phyloP scores from a whole-genome alignment of 1,140 invertebrate species.

The Macrobrachium rosenbergii region DNA sequence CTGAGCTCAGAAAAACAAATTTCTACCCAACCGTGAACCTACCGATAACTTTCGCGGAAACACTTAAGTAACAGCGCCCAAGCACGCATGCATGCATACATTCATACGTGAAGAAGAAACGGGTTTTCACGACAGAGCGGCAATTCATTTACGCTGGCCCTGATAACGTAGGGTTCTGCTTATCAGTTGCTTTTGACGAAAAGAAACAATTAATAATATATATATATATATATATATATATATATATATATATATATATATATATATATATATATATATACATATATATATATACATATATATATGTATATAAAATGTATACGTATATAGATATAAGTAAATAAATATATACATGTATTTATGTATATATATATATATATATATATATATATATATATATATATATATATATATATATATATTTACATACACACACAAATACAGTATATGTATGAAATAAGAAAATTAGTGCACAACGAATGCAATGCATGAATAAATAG shows the following conservation, averaged over 20 bases:
- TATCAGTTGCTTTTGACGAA: neutral
- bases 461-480: no score
- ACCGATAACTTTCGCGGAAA: no score
- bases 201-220: neutral
- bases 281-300: slow-evolving; percentile 8
- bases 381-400: slow-evolving; percentile 24
- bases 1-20: no score
- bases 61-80: no score
- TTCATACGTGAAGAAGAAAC: no score
- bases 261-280: neutral
- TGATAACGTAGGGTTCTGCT: no score
- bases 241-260: slow-evolving; percentile 26
- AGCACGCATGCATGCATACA: no score
- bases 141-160: no score
- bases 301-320: neutral
- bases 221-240: neutral
- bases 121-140: no score
- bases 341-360: neutral
- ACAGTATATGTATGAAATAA: no score
- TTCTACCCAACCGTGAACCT: no score
- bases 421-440: neutral
- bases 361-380: slow-evolving; percentile 21
- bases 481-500: no score
- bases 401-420: neutral
- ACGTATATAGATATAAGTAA: neutral